Conservation (phyloP, 2,113 vertebrate genomes). For the Mustelus asterias region DNA sequence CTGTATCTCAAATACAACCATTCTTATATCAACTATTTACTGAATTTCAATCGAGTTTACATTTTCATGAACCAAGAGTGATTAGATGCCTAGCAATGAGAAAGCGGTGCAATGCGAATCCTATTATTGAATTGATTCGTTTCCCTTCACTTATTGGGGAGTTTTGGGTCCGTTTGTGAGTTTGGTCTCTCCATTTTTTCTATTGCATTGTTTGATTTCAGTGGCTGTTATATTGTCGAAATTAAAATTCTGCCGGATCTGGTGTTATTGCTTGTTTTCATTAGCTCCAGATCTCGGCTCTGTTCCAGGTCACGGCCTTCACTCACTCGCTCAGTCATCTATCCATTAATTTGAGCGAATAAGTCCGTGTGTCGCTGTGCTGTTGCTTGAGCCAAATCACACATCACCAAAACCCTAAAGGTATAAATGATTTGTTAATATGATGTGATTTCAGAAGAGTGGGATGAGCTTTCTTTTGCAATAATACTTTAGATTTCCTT, state of each 20-base stretch:
- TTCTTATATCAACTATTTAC: not conserved
- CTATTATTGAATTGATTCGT: not conserved
- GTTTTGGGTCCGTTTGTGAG: not conserved
- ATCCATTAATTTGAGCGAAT: not conserved
- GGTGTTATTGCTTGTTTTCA: constrained; percentile 19
- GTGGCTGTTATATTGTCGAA: not conserved
- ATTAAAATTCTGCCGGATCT: not conserved
- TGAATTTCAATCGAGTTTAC: not conserved
- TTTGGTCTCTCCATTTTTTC: not conserved
- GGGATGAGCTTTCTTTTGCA: not conserved
- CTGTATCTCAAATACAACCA: not conserved
- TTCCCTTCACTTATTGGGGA: not conserved
- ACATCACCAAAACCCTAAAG: not conserved
- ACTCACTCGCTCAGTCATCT: not conserved
- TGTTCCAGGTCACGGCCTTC: not conserved
- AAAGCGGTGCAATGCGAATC: not conserved
- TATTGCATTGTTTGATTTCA: not conserved
- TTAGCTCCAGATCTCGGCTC: not conserved
- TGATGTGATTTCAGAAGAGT: not conserved
- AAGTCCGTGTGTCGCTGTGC: not conserved
- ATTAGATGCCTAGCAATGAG: not conserved
- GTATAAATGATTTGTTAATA: not conserved
- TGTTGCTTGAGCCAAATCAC: not conserved
- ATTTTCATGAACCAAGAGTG: not conserved
- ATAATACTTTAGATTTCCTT: constrained; percentile 56